Base-by-base conservation (phyloP, 2,888 invertebrate species). In the Teleogryllus oceanicus region DNA sequence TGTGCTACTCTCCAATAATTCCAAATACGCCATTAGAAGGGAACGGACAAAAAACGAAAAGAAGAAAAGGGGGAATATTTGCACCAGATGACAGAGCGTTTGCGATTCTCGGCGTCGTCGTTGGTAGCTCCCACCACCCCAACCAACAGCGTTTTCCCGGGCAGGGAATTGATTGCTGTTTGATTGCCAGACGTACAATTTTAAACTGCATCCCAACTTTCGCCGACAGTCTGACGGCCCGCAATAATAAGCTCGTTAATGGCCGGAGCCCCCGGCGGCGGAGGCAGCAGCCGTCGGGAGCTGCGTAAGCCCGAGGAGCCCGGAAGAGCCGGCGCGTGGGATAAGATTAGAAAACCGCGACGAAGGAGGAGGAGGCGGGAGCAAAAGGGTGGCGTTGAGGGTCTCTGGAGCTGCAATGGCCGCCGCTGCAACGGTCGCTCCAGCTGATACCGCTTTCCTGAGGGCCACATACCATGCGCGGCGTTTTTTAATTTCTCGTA, bases 191-290 rank as follows among this genome's bases (percentile, higher is more conserved):
- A 13, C 62, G 62, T 62, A 62, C 62, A 62, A 62, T 62, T 62
- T n/a, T 13, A 62, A 62, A 62, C 62, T 62, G 62, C 62, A 62
- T 62, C 62, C 62, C 62, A 62, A 62, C 62, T 62, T 62, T 62
- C 62, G 62, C 16, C 62, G 16, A n/a, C 13, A n/a, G 16, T 62
- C 16, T 18, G 16, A n/a, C 62, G 62, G n/a, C 16, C 62, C 16
- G 62, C 62, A 62, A 62, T 62, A 62, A 62, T 62, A 62, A 62
- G 62, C 62, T 62, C 62, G 62, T 62, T 62, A 62, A 62, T 62
- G 62, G 62, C 62, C 16, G n/a, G 62, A 13, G n/a, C 16, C 5
- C 62, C 62, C 62, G 16, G n/a, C 13, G 62, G 13, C 62, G 62
- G 62, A 18, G 62, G 62, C 62, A 62, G 62, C 62, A n/a, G n/a